These are phyloP conservation scores for Elaphurus davidianus DNA, from an alignment of 2,113 vertebrate species.

Conservation along the genomic window DNA sequence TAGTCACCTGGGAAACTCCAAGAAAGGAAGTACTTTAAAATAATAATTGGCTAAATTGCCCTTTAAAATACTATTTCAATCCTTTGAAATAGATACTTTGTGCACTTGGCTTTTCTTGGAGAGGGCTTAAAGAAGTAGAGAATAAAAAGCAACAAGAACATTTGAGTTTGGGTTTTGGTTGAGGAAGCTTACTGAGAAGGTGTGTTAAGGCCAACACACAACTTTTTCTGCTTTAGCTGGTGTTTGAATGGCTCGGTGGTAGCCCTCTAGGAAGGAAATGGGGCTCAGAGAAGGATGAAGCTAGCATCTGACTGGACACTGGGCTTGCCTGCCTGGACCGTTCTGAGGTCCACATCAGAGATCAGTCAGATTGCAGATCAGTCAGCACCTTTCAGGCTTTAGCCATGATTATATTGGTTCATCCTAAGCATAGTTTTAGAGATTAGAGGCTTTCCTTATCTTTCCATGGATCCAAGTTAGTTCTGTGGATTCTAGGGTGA, in stretches of 20 bases:
- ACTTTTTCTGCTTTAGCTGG: not conserved
- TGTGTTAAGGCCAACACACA: not conserved
- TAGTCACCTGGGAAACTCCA: not conserved
- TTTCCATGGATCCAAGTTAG: not conserved
- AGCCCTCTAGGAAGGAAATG: not conserved
- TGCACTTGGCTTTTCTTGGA: not conserved
- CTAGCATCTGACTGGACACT: accelerated
- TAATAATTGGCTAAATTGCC: not conserved
- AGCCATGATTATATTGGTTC: no score
- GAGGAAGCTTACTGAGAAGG: not conserved
- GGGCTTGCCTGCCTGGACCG: not conserved
- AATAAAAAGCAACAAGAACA: not conserved
- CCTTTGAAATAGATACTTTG: not conserved
- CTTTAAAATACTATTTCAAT: not conserved
- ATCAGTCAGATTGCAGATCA: not conserved
- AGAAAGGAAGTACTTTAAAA: not conserved
- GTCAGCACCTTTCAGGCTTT: not conserved
- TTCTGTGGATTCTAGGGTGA: not conserved
- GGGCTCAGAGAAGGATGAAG: not conserved
- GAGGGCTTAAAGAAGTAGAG: not conserved
- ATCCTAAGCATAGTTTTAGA: not conserved
- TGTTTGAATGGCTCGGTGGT: not conserved
- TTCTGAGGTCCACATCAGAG: no score
- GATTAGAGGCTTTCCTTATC: not conserved
- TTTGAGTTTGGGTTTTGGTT: not conserved